Base-by-base conservation (phyloP, 2,797 vertebrate species). In the Galaxias olidus region DNA sequence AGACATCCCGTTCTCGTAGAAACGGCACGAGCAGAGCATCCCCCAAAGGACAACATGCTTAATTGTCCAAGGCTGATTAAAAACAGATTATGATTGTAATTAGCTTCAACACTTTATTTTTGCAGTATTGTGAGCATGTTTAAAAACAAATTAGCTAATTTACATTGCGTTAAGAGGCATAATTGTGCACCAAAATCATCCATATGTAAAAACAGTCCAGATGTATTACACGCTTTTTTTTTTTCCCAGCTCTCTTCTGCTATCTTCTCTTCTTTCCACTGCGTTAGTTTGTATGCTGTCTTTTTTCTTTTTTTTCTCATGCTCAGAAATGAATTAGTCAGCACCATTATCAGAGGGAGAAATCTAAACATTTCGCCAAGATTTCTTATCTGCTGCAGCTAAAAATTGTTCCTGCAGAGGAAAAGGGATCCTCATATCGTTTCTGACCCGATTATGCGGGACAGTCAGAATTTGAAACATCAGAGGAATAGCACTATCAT, bases 1-100 rank as follows among this genome's bases (percentile, higher is more conserved):
- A 75, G 57, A 65, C 60, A 69, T 63, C 53, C 59, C 71, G 63
- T 62, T 76, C 71, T 59, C 65, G 74, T 53, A 66, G 61, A 0
- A 10, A 80, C 76, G 80, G 74, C 64, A 59, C 59, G 65, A 53
- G 53, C 48, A 19, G 66, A 76, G 47, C 1, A 13, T 72, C 60
- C 62, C 81, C 61, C 61, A 48, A 69, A 79, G 63, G 61, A 68
- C 51, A 43, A 17, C 13, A 6, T 50, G 58, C 62, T 0, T 8
- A 71, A 59, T 67, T 64, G 19, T 17, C 64, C 71, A 53, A 42
- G 59, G 43, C 58, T 14, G 65, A 10, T 9, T 11, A 7, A 49
- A 20, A 56, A 61, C 68, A 72, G 72, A 73, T 75, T 49, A 72
- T 59, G 56, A 20, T 55, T 49, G 59, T 52, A 63, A 43, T 63